Evolutionary conservation across 2,113 vertebrate genomes (phyloP), one percentile per base, ranked within the genome.

Genomic region (Dascyllus trimaculatus): DNA sequence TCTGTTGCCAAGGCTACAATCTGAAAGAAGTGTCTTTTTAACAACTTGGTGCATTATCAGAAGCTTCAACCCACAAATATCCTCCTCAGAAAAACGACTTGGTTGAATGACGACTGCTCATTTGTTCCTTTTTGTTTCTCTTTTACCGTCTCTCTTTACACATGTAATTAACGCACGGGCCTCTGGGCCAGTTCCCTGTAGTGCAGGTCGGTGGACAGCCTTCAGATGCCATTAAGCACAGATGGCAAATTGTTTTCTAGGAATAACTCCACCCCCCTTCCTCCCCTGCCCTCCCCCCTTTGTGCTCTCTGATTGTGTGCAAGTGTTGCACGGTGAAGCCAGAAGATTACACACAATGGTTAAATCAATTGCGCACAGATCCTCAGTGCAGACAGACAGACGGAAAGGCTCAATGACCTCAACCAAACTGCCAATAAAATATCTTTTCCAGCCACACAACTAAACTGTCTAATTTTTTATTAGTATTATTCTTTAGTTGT

Each of bases 181-280:
- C 68, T 49, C 5, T 15, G 72, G 80, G 67, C 52, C 65, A 69
- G 57, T 4, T 78, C 74, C 71, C 38, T n/a, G 52, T 18, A 56
- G 78, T 35, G 74, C 74, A 70, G 66, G 24, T 59, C 19, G 19
- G 61, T 76, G 83, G 80, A 80, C 62, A 72, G 84, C 61, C 78
- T 65, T 91, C 80, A 54, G 48, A 84, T 77, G 72, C 70, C 61
- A 84, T 86, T 87, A 85, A 71, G 78, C 75, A 80, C 88, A 85
- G 84, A 89, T 86, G 82, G 80, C 67, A 87, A 89, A 90, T 84
- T 79, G 82, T 88, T 87, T 79, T 76, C 13, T 69, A 60, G n/a
- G 83, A 88, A 69, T 67, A 72, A 80, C 58, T 68, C 51, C 38
- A 3, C n/a, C n/a, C n/a, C n/a, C n/a, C n/a, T n/a, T n/a, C n/a